Evolutionary conservation across 2,888 invertebrate species (phyloP).

Genomic region (Callyntrura sp.): DNA sequence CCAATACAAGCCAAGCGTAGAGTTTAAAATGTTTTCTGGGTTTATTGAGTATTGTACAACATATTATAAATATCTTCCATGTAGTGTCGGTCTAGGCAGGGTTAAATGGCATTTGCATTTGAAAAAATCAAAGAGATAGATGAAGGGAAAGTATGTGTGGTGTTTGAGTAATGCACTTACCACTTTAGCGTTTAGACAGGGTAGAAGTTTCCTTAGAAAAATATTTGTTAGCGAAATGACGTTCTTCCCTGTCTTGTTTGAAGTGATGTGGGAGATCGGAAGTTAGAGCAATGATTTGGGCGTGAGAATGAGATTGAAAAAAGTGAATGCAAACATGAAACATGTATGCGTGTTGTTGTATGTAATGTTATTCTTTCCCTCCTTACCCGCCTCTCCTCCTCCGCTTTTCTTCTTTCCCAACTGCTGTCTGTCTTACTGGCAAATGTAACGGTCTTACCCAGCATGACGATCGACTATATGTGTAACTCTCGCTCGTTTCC

Average conservation of each 20-base stretch:
- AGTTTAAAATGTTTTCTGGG: slow-evolving; percentile 9
- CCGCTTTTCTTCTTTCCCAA: slow-evolving; percentile 68
- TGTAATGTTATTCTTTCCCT: slow-evolving; percentile 28
- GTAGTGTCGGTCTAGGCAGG: not conserved
- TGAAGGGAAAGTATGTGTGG: not conserved
- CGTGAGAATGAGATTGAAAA: slow-evolving; percentile 83
- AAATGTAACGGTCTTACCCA: slow-evolving; percentile 36
- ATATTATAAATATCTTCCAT: no score
- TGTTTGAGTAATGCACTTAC: no score
- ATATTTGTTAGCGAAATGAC: slow-evolving; percentile 48
- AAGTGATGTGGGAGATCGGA: slow-evolving; percentile 72
- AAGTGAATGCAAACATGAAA: slow-evolving; percentile 74
- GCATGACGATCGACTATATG: not conserved
- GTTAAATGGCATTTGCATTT: slow-evolving; percentile 18
- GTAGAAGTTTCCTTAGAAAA: not conserved
- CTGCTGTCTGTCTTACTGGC: slow-evolving; percentile 63
- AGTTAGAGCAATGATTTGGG: slow-evolving; percentile 83
- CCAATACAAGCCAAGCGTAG: not conserved
- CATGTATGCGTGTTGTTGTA: slow-evolving; percentile 26
- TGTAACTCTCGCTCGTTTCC: slow-evolving; percentile 27
- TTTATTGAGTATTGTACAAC: slow-evolving; percentile 1
- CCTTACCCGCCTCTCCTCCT: slow-evolving; percentile 75
- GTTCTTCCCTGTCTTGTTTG: slow-evolving; percentile 47
- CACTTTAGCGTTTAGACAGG: not conserved
- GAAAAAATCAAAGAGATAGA: not conserved